Evolutionary conservation across 2,113 vertebrate species (phyloP).

Genomic region (Istiophorus platypterus): DNA sequence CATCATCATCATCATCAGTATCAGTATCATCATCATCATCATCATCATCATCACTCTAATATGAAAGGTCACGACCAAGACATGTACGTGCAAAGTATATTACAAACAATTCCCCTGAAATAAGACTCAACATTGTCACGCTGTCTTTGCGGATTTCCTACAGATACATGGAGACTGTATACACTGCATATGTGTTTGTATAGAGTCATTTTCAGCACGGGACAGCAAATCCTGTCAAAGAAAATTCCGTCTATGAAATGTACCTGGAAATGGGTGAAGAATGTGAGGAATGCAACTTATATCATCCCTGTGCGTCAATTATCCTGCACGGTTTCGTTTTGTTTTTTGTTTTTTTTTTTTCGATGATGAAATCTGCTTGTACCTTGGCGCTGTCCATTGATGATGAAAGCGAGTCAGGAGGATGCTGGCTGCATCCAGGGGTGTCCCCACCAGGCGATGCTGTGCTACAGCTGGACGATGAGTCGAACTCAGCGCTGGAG

Average conservation of each 20-base stretch:
- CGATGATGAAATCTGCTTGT: constrained; percentile 53
- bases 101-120: not conserved
- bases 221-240: constrained; percentile 1
- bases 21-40: constrained; percentile 13
- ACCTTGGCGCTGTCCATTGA: constrained; percentile 89
- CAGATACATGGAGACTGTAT: constrained; percentile 9
- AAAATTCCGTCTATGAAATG: constrained; percentile 25
- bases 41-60: constrained; percentile 7
- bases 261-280: constrained; percentile 19
- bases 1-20: constrained; percentile 5
- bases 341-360: not conserved
- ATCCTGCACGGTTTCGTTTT: not conserved
- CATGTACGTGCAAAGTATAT: not conserved
- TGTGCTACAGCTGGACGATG: constrained; percentile 92
- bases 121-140: not conserved
- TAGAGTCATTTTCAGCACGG: constrained; percentile 7
- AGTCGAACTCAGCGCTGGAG: constrained; percentile 89
- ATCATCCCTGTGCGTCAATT: not conserved
- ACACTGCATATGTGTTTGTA: constrained; percentile 1
- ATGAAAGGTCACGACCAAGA: constrained; percentile 60
- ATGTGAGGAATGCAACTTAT: constrained; percentile 20
- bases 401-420: constrained; percentile 89
- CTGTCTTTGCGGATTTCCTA: not conserved
- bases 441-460: constrained; percentile 92
- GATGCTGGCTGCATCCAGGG: constrained; percentile 89